Percentiles rank a stretch among this genome's conserved stretches.
Conservation (phyloP, 2,888 invertebrate genomes). For the Schizotus pectinicornis region DNA sequence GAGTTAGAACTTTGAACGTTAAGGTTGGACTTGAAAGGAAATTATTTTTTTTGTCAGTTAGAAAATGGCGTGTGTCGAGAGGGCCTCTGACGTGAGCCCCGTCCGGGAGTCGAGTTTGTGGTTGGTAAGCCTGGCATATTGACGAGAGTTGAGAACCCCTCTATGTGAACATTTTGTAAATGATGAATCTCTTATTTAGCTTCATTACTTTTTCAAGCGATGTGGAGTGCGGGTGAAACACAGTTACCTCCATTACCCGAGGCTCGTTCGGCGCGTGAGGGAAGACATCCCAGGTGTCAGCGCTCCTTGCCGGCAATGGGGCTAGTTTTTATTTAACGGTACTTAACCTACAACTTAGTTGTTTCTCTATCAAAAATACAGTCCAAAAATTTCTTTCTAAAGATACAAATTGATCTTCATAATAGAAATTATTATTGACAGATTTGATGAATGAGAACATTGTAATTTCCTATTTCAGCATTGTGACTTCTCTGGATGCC, state of each 20-base stretch:
- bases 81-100: too few relatives aligned
- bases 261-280: slow-evolving; percentile 29
- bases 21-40: too few relatives aligned
- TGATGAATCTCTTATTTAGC: slow-evolving; percentile 51
- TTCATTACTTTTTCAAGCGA: slow-evolving; percentile 52
- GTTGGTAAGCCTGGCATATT: slow-evolving; percentile 8
- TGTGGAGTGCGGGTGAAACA: slow-evolving; percentile 38
- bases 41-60: too few relatives aligned
- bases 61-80: too few relatives aligned
- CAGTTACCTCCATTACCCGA: slow-evolving; percentile 22
- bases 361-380: slow-evolving; percentile 31
- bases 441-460: too few relatives aligned
- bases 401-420: not conserved
- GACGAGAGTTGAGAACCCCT: not conserved
- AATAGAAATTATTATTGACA: not conserved
- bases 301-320: slow-evolving; percentile 46
- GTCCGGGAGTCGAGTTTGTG: slow-evolving; percentile 13
- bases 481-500: slow-evolving; percentile 13
- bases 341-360: slow-evolving; percentile 54
- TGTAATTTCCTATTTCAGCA: slow-evolving; percentile 22
- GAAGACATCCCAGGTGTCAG: slow-evolving; percentile 34
- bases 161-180: slow-evolving; percentile 18
- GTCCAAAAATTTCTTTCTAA: not conserved
- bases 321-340: slow-evolving; percentile 56
- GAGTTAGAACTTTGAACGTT: too few relatives aligned